Conservation (phyloP, 2,797 vertebrate species). For the Mormyrus proboscirostris region DNA sequence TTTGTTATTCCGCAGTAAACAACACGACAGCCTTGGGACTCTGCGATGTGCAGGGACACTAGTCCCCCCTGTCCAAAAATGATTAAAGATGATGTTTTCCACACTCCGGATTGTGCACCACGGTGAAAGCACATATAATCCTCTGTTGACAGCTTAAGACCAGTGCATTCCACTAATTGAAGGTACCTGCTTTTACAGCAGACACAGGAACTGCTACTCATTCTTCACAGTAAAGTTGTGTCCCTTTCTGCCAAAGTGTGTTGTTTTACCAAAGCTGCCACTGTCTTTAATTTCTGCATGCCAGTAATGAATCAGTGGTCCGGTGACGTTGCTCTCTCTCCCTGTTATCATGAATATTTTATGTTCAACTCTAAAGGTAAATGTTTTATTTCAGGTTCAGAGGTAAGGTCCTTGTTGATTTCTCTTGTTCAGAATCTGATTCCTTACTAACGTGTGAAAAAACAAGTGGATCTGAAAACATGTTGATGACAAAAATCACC, state of each 20-base stretch:
- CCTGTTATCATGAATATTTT: not conserved
- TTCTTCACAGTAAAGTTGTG: slow-evolving; percentile 45
- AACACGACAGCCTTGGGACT: slow-evolving; percentile 67
- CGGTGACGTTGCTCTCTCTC: not conserved
- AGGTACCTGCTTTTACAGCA: slow-evolving; percentile 49
- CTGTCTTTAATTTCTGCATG: slow-evolving; percentile 34
- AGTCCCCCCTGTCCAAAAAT: slow-evolving; percentile 45
- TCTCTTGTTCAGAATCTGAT: not conserved
- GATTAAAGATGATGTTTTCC: slow-evolving; percentile 66
- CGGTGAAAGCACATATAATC: slow-evolving; percentile 66
- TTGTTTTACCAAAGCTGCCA: slow-evolving; percentile 35
- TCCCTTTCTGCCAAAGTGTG: slow-evolving; percentile 44
- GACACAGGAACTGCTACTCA: slow-evolving; percentile 50
- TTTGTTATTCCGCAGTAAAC: slow-evolving; percentile 76
- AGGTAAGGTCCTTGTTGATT: not conserved
- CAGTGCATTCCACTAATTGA: slow-evolving; percentile 62
- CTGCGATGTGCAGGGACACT: slow-evolving; percentile 55
- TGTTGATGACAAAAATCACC: not conserved
- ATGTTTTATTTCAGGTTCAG: not conserved
- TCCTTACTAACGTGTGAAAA: not conserved
- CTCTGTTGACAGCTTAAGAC: slow-evolving; percentile 67
- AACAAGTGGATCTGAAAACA: not conserved
- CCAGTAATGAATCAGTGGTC: slow-evolving; percentile 35
- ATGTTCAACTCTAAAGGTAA: not conserved
- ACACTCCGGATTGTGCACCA: slow-evolving; percentile 46